Percentiles rank a stretch among this genome's conserved stretches.
These are phyloP conservation scores for Nycticryphes semicollaris DNA, from an alignment of 2,113 vertebrate species.

Conservation along the genomic window DNA sequence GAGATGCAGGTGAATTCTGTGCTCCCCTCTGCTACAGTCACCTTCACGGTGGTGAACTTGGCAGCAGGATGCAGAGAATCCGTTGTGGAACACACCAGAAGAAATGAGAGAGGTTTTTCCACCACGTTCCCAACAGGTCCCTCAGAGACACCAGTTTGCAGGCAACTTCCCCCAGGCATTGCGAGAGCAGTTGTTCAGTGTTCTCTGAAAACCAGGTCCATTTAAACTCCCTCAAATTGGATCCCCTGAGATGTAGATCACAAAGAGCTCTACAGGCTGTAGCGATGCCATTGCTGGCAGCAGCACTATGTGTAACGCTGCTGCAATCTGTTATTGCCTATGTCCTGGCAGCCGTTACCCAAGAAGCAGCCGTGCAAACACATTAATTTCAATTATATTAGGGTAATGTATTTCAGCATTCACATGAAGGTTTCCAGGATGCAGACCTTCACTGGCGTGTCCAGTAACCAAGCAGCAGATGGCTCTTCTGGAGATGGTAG, in stretches of 20 bases:
- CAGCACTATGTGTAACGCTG: fast-evolving
- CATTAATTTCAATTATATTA: fast-evolving
- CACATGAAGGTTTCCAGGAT: not conserved
- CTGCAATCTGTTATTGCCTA: not conserved
- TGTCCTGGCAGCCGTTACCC: not conserved
- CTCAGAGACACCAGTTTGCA: not conserved
- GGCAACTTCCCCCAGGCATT: not conserved
- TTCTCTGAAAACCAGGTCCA: not conserved
- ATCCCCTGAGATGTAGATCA: not conserved
- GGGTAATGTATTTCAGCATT: fast-evolving
- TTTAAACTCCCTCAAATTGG: not conserved
- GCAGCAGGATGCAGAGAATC: not conserved
- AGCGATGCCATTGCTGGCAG: not conserved
- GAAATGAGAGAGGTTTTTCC: not conserved
- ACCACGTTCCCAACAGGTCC: not conserved
- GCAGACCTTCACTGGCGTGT: not conserved
- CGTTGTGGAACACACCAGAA: not conserved
- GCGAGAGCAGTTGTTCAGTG: not conserved
- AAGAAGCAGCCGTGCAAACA: not conserved
- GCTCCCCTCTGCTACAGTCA: not conserved
- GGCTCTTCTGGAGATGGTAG: not conserved
- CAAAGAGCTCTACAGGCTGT: not conserved
- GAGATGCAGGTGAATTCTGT: not conserved
- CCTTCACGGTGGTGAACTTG: not conserved
- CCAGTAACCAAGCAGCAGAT: not conserved